These are phyloP conservation scores for Staurois parvus DNA, from an alignment of 2,797 vertebrate genomes.

Conservation along the genomic window DNA sequence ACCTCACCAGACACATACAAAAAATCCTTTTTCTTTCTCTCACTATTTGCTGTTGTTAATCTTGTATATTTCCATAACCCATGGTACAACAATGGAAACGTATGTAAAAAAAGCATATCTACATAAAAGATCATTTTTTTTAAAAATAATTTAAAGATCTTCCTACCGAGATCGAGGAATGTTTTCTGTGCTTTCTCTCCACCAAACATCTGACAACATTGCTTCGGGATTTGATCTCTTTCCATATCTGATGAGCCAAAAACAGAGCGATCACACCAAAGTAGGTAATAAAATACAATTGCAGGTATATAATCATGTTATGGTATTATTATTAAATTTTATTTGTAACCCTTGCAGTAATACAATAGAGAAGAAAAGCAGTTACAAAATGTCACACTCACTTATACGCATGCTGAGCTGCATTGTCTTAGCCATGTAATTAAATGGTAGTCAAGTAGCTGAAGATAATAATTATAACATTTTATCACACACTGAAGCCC, in stretches of 20 bases:
- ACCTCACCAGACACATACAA: too few relatives aligned
- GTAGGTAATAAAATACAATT: neutral
- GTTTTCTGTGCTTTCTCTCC: slow-evolving; percentile 87
- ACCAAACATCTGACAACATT: slow-evolving; percentile 85
- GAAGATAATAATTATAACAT: slow-evolving; percentile 22
- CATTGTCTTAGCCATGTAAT: neutral
- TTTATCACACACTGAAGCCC: neutral
- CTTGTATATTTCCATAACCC: too few relatives aligned
- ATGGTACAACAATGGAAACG: neutral
- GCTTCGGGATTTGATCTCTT: slow-evolving; percentile 89
- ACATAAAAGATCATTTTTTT: too few relatives aligned
- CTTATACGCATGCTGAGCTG: slow-evolving; percentile 4
- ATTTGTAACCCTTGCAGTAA: neutral
- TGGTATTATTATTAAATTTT: neutral
- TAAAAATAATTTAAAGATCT: neutral
- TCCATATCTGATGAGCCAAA: slow-evolving; percentile 82
- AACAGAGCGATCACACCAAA: neutral
- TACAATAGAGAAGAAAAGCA: slow-evolving; percentile 1
- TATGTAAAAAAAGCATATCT: neutral
- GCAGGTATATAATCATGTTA: neutral
- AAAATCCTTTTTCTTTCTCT: too few relatives aligned
- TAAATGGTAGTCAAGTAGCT: neutral
- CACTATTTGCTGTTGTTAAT: too few relatives aligned
- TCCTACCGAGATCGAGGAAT: slow-evolving; percentile 87
- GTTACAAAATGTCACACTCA: neutral